A percentile compares a stretch with the other conserved stretches of the same genome.
Evolutionary conservation across 1,140 invertebrate genomes (phyloP).

Genomic region (Eueides isabella): DNA sequence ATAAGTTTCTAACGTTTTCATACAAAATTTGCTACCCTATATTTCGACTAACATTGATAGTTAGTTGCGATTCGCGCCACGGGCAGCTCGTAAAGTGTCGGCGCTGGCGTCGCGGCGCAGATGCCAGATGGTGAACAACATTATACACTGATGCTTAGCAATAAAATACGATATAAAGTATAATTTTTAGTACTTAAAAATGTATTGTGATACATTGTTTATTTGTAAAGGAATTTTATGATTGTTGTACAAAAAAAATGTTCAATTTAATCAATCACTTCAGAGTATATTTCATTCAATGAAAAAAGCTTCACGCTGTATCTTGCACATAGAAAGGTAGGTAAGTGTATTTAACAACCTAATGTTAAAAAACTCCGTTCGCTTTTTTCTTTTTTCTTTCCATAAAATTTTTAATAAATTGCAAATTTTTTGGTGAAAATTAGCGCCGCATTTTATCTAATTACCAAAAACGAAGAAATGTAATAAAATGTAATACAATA

Average conservation of each 20-base stretch:
- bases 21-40: background rate
- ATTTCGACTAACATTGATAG: slow-evolving; percentile 23
- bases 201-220: background rate
- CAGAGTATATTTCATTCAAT: too few species aligned
- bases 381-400: too few species aligned
- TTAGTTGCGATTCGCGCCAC: slow-evolving; percentile 67
- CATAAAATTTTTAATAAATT: too few species aligned
- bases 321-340: too few species aligned
- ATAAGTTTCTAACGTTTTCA: background rate
- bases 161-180: slow-evolving; percentile 38
- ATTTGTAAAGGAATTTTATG: background rate
- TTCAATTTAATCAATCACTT: too few species aligned
- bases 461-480: too few species aligned
- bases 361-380: too few species aligned
- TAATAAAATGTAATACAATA: too few species aligned
- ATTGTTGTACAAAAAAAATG: background rate
- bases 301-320: too few species aligned
- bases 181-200: slow-evolving; percentile 18
- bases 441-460: too few species aligned
- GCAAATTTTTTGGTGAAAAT: too few species aligned
- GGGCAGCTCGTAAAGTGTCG: slow-evolving; percentile 57
- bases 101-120: slow-evolving; percentile 48
- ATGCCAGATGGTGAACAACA: slow-evolving; percentile 49
- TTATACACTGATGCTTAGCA: slow-evolving; percentile 51
- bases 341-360: too few species aligned